Conservation (phyloP, 2,113 vertebrate species). For the Casuarius casuarius region DNA sequence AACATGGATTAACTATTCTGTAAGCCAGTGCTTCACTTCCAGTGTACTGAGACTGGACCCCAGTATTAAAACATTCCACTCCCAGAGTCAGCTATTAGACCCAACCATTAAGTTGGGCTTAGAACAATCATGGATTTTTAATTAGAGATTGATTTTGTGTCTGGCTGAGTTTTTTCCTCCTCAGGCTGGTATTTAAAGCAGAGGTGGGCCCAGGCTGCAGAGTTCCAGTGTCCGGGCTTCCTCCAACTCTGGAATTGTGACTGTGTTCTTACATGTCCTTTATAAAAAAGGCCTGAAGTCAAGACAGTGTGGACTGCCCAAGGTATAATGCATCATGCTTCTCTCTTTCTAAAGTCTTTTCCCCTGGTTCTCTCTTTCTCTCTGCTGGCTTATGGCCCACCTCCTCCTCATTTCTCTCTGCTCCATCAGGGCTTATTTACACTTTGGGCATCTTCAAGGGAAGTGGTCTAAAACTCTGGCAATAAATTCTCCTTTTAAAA, state of each 20-base stretch:
- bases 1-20: conserved; percentile 30
- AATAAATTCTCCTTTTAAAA: background rate
- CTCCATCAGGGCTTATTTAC: background rate
- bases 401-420: background rate
- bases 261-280: background rate
- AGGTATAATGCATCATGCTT: background rate
- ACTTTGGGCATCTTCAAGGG: background rate
- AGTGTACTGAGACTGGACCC: background rate
- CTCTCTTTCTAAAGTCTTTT: background rate
- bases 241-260: background rate
- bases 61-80: background rate
- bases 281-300: background rate
- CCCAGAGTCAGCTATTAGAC: background rate
- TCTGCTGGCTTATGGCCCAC: background rate
- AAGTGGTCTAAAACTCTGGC: background rate
- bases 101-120: background rate
- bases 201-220: background rate
- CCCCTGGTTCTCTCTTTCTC: background rate
- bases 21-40: conserved; percentile 2
- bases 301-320: background rate
- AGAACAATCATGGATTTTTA: background rate
- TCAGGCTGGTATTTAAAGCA: background rate
- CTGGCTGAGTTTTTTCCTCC: background rate
- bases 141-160: background rate
- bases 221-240: background rate